Percentiles rank a stretch among this genome's conserved stretches.
Evolutionary conservation across 64 coral and sea anemone genomes (phyloP).

Genomic region (Stylophora pistillata): DNA sequence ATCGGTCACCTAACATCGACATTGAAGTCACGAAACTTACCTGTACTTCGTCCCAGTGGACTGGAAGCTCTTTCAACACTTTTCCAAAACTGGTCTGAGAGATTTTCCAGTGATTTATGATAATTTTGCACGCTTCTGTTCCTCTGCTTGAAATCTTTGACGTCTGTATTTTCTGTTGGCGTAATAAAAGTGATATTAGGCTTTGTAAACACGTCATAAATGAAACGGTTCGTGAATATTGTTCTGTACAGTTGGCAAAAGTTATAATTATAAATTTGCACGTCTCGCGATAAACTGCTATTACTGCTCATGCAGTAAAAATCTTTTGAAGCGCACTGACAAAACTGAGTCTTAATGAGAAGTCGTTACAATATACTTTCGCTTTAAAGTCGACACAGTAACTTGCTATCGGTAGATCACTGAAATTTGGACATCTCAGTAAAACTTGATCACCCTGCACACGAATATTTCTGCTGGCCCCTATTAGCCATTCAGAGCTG

Average conservation of each 20-base stretch:
- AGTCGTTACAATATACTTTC: too few relatives aligned
- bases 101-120: constrained; percentile 60
- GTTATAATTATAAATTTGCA: neutral
- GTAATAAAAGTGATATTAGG: neutral
- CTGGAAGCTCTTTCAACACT: constrained; percentile 46
- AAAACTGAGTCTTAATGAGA: too few relatives aligned
- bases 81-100: constrained; percentile 65
- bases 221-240: neutral
- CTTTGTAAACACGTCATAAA: neutral
- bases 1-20: neutral
- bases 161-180: constrained; percentile 11
- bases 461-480: too few relatives aligned
- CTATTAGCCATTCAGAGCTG: too few relatives aligned
- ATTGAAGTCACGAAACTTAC: constrained; percentile 39
- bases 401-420: too few relatives aligned
- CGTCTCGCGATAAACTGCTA: neutral
- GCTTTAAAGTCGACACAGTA: too few relatives aligned
- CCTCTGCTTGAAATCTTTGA: neutral
- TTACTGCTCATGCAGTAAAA: neutral
- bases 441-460: too few relatives aligned
- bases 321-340: too few relatives aligned
- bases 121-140: constrained; percentile 33
- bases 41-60: constrained; percentile 22
- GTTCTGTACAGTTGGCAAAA: neutral
- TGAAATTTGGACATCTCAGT: too few relatives aligned